Base-by-base conservation (phyloP, 2,888 invertebrate genomes). In the Synergus gifuensis region DNA sequence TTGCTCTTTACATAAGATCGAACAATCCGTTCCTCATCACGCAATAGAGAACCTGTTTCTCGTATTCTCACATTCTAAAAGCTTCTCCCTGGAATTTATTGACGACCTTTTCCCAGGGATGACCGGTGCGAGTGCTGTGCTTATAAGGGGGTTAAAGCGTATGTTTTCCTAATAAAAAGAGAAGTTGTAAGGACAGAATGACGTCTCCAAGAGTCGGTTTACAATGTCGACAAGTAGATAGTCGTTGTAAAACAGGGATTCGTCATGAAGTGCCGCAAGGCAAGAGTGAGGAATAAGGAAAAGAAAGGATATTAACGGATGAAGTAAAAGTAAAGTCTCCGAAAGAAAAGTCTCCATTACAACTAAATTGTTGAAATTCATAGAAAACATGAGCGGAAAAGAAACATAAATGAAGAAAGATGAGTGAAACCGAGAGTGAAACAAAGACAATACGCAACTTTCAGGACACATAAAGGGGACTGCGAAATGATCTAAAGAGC, bases 31-130 rank as follows among this genome's bases (percentile, higher is more conserved):
- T 76, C 58, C 58, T 76, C 76, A 28, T 22, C 42, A 28, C 42
- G 18, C 28, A 42, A 22, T 76, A 36, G 58, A 76, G 58, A 58
- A 76, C 62, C 62, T 76, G 58, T 76, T 76, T 54, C 76, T 73
- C 16, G 28, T 28, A 40, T 58, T 76, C 62, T 73, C 28, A 46
- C 49, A 49, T 49, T 76, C 58, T 16, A n/a, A 28, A 28, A n/a
- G 5, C 58, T 58, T 73, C 49, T 73, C 73, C 11, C 49, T 73
- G 42, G 58, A 44, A 60, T 76, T 76, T 62, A 76, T 76, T 76
- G 54, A 54, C 76, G 18, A 66, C 42, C 40, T 66, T 66, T 40
- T 66, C 9, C 40, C 40, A 66, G 40, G 64, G 64, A n/a, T 66
- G 64, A 36, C 16, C 40, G 40, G 36, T 36, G 28, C 16, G 14